Percentiles rank a stretch among this genome's conserved stretches.
Conservation (phyloP, 2,113 vertebrate genomes). For the Amazona vittata region DNA sequence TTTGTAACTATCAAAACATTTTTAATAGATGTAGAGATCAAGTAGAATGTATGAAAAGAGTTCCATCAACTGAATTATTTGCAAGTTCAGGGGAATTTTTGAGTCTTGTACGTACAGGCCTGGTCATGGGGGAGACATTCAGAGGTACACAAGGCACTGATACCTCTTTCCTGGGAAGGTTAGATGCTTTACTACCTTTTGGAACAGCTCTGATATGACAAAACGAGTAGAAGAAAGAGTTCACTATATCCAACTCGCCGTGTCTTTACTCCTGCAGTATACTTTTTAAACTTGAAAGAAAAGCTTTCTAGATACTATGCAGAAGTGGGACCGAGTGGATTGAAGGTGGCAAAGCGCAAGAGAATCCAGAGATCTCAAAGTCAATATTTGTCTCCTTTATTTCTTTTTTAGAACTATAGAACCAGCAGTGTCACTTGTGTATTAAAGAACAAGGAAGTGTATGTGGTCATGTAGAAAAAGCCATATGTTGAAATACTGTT, state of each 20-base stretch:
- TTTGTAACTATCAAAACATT: slow-evolving; percentile 5
- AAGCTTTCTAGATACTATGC: background rate
- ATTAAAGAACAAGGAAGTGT: background rate
- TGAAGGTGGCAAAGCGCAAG: background rate
- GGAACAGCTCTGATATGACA: background rate
- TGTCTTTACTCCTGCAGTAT: slow-evolving; percentile 9
- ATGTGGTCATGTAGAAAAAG: slow-evolving; percentile 46
- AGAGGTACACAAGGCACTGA: background rate
- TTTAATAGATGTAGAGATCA: background rate
- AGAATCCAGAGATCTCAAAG: background rate
- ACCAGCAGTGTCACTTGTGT: background rate
- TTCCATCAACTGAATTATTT: slow-evolving; percentile 31
- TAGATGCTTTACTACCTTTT: background rate
- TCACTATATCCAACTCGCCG: background rate
- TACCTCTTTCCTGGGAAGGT: background rate
- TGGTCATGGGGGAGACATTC: background rate
- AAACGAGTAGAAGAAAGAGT: background rate
- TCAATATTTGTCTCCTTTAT: background rate
- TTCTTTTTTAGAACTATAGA: background rate
- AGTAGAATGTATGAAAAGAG: background rate
- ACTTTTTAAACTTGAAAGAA: background rate
- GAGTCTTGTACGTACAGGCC: background rate
- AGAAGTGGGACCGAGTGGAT: background rate
- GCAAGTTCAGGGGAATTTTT: background rate
- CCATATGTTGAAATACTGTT: slow-evolving; percentile 27